Conservation (phyloP, 2,113 vertebrate genomes). For the Tenrec ecaudatus region DNA sequence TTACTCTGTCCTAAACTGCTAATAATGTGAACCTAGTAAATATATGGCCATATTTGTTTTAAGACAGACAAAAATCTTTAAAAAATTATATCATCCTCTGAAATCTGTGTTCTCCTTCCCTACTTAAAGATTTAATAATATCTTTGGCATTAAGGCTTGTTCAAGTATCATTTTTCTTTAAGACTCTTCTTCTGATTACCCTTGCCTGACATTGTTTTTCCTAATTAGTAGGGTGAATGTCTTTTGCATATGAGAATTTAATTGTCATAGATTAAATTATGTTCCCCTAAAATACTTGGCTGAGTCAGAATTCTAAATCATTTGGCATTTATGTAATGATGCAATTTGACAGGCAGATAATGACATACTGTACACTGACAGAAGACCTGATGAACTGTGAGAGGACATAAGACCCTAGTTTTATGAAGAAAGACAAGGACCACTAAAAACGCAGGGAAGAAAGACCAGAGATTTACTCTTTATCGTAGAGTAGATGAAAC, state of each 20-base stretch:
- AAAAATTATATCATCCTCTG: not conserved
- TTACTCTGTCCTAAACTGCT: not conserved
- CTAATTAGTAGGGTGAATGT: not conserved
- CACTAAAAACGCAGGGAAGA: too few relatives aligned
- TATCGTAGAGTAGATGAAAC: too few relatives aligned
- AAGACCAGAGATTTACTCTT: too few relatives aligned
- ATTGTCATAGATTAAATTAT: too few relatives aligned
- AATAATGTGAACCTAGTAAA: not conserved
- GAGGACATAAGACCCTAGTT: too few relatives aligned
- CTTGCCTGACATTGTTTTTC: not conserved
- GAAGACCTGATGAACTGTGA: too few relatives aligned
- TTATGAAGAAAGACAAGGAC: too few relatives aligned
- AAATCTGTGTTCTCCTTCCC: not conserved
- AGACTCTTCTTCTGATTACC: not conserved
- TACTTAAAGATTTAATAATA: not conserved
- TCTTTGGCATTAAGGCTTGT: not conserved
- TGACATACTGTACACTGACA: too few relatives aligned
- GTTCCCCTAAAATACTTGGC: too few relatives aligned
- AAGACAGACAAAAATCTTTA: not conserved
- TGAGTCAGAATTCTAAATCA: too few relatives aligned
- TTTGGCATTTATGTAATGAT: too few relatives aligned
- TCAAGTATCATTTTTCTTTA: not conserved
- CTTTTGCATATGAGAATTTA: not conserved
- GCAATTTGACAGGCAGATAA: too few relatives aligned
- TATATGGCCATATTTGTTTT: not conserved